Percentiles rank a stretch among this genome's conserved stretches.
phyloP scores from a whole-genome alignment of 2,888 invertebrate species.

The Lapara coniferarum region DNA sequence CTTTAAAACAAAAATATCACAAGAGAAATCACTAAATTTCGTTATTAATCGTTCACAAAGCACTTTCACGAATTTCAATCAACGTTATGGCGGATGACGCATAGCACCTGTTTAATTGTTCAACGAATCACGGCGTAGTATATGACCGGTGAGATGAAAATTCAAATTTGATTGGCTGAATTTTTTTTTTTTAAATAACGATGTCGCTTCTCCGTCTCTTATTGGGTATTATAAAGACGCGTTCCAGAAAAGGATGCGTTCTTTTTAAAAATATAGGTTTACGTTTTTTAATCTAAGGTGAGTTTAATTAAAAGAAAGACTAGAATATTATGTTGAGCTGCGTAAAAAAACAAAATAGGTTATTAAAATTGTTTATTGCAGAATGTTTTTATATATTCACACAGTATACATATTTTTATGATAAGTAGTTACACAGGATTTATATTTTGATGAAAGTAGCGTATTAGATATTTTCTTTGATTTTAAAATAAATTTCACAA shows the following conservation, averaged over 20 bases:
- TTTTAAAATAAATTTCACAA: too few relatives aligned
- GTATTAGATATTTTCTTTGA: too few relatives aligned
- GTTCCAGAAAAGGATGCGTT: conserved; percentile 40
- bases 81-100: conserved; percentile 82
- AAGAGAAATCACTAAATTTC: conserved; percentile 53
- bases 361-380: too few relatives aligned
- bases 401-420: too few relatives aligned
- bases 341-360: too few relatives aligned
- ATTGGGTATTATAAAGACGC: conserved; percentile 48
- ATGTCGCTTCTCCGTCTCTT: conserved; percentile 37
- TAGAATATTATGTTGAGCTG: neutral
- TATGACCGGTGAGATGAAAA: conserved; percentile 72
- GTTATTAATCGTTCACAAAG: conserved; percentile 59
- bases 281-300: too few relatives aligned
- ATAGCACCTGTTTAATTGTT: conserved; percentile 73
- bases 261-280: neutral
- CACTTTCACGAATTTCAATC: conserved; percentile 70
- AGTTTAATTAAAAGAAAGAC: too few relatives aligned
- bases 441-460: too few relatives aligned
- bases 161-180: conserved; percentile 60
- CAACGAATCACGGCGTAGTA: conserved; percentile 63
- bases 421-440: too few relatives aligned
- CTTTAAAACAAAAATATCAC: conserved; percentile 59
- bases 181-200: conserved; percentile 59
- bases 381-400: too few relatives aligned